phyloP scores from a whole-genome alignment of 2,113 vertebrate species.

The Litocranius walleri region DNA sequence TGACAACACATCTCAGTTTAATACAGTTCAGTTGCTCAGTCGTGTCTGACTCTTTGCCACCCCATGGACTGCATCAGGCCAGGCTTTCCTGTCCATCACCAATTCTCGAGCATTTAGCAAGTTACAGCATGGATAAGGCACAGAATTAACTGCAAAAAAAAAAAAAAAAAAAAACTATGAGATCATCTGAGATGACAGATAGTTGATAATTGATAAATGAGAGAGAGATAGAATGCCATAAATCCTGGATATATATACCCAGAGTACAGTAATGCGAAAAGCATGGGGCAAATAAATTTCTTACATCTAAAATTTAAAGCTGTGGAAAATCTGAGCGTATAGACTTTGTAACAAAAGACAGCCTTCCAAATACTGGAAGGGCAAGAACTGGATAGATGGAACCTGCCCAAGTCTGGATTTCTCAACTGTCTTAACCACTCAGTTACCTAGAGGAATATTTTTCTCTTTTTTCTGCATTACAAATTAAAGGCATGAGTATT shows the following conservation, averaged over 20 bases:
- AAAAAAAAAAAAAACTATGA: neutral
- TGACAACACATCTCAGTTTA: neutral
- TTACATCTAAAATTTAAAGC: neutral
- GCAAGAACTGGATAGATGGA: neutral
- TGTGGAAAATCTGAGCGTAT: neutral
- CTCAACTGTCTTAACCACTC: neutral
- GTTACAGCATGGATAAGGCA: neutral
- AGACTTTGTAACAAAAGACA: constrained; percentile 16
- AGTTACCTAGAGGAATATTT: neutral
- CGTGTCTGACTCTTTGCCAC: neutral
- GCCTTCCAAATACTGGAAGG: neutral
- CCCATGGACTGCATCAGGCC: neutral
- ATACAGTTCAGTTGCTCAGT: neutral
- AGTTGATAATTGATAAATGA: neutral
- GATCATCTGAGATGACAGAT: neutral
- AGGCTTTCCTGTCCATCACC: neutral
- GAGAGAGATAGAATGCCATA: neutral
- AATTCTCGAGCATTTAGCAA: neutral
- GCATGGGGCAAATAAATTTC: neutral
- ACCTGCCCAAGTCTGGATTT: neutral
- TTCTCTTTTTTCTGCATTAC: neutral
- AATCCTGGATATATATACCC: neutral
- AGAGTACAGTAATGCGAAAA: neutral
- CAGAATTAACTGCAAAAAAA: neutral
- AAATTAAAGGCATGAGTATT: neutral